Conservation (phyloP, 2,888 invertebrate genomes). For the Sphecodes monilicornis region DNA sequence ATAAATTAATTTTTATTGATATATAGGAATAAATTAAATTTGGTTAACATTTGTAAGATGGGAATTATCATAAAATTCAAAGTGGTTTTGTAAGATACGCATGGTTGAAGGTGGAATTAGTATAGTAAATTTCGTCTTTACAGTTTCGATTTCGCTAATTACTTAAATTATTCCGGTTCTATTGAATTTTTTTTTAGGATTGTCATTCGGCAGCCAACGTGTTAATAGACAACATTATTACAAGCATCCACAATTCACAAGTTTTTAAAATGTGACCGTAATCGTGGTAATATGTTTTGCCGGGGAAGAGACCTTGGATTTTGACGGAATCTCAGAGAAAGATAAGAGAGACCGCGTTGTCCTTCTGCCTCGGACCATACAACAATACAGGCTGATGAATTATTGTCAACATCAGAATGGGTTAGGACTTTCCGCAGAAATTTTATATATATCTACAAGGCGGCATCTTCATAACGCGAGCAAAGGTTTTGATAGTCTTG, state of each 20-base stretch:
- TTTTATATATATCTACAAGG: slow-evolving; percentile 69
- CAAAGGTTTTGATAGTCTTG: slow-evolving; percentile 72
- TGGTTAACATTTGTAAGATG: too few species aligned
- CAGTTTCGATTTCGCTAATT: neutral
- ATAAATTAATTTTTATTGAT: too few species aligned
- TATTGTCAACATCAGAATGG: slow-evolving; percentile 63
- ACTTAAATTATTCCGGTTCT: neutral
- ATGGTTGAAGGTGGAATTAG: too few species aligned
- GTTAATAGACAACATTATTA: neutral
- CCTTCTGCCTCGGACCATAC: slow-evolving; percentile 39
- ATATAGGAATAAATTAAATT: too few species aligned
- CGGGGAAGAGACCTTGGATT: slow-evolving; percentile 37
- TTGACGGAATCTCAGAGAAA: slow-evolving; percentile 41
- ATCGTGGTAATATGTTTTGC: slow-evolving; percentile 30
- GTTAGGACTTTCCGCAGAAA: slow-evolving; percentile 64
- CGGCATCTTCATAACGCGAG: slow-evolving; percentile 72
- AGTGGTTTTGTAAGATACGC: too few species aligned
- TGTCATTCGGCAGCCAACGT: neutral
- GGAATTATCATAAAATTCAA: too few species aligned
- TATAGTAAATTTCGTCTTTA: neutral
- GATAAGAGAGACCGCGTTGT: slow-evolving; percentile 55
- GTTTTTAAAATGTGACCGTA: slow-evolving; percentile 20
- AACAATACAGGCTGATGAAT: slow-evolving; percentile 65
- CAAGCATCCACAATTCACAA: neutral
- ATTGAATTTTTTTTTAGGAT: neutral